Evolutionary conservation across 2,888 invertebrate species (phyloP).

Genomic region (Drosophila bunnanda): DNA sequence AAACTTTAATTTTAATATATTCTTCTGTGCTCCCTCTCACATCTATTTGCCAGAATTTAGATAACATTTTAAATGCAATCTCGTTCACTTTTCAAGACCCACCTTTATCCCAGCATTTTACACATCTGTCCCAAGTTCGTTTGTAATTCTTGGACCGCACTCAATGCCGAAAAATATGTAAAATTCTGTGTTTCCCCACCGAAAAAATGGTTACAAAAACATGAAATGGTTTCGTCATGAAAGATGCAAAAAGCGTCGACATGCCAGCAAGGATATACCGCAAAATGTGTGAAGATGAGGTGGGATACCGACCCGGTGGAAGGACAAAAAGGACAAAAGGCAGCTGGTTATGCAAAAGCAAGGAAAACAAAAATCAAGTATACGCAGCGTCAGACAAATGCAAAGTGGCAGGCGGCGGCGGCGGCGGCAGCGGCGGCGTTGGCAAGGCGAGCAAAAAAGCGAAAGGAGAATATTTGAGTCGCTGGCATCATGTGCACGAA

Average conservation of each 20-base stretch:
- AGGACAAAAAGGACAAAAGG: slow-evolving; percentile 2
- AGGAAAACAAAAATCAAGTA: slow-evolving; percentile 62
- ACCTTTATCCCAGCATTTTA: slow-evolving; percentile 46
- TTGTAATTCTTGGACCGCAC: slow-evolving; percentile 50
- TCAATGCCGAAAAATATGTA: slow-evolving; percentile 78
- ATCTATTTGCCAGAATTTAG: neutral
- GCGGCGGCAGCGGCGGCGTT: slow-evolving; percentile 7
- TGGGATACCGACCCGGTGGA: neutral
- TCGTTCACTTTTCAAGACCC: slow-evolving; percentile 8
- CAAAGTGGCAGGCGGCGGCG: slow-evolving; percentile 25
- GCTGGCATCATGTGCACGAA: slow-evolving; percentile 40
- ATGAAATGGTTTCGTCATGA: slow-evolving; percentile 59
- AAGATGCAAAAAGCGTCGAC: slow-evolving; percentile 43
- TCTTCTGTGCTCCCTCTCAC: neutral
- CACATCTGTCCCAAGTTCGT: slow-evolving; percentile 11
- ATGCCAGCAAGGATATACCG: slow-evolving; percentile 38
- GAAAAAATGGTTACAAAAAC: slow-evolving; percentile 43
- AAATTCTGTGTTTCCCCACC: slow-evolving; percentile 51
- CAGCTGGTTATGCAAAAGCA: slow-evolving; percentile 20
- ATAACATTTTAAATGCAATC: neutral
- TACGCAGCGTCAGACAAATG: slow-evolving; percentile 63
- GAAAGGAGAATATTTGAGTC: slow-evolving; percentile 44
- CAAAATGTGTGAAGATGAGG: slow-evolving; percentile 24
- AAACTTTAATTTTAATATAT: neutral
- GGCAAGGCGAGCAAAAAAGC: slow-evolving; percentile 20